phyloP scores from a whole-genome alignment of 2,888 invertebrate species.

The Dione juno region DNA sequence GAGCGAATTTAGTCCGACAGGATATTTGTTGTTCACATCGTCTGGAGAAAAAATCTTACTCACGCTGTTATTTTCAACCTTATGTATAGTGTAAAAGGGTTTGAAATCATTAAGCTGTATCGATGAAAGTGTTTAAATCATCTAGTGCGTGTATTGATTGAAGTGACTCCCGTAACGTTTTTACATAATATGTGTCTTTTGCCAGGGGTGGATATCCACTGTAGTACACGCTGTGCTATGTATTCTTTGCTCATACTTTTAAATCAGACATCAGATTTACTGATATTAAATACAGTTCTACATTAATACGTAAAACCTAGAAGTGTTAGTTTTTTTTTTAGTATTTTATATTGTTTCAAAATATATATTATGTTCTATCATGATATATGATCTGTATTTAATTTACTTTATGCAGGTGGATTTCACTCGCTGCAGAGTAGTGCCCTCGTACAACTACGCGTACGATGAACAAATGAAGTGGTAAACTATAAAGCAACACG shows the following conservation, averaged over 20 bases:
- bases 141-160: constrained; percentile 82
- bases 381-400: neutral
- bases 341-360: neutral
- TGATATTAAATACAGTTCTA: neutral
- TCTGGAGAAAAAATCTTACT: constrained; percentile 62
- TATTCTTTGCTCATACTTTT: constrained; percentile 33
- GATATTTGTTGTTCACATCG: constrained; percentile 70
- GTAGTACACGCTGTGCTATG: constrained; percentile 45
- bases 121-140: constrained; percentile 78
- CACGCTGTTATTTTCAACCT: constrained; percentile 49
- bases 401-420: constrained; percentile 5
- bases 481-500: constrained; percentile 18
- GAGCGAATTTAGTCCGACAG: constrained; percentile 63
- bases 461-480: constrained; percentile 19
- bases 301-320: neutral
- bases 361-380: neutral
- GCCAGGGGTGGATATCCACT: constrained; percentile 66
- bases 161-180: constrained; percentile 81
- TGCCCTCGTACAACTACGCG: constrained; percentile 1
- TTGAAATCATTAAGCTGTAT: constrained; percentile 51
- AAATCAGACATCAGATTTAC: constrained; percentile 11
- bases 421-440: neutral
- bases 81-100: constrained; percentile 53
- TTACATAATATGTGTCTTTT: constrained; percentile 82
- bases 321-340: neutral